Evolutionary conservation across 2,888 invertebrate genomes (phyloP).

Genomic region (Euplexia lucipara): DNA sequence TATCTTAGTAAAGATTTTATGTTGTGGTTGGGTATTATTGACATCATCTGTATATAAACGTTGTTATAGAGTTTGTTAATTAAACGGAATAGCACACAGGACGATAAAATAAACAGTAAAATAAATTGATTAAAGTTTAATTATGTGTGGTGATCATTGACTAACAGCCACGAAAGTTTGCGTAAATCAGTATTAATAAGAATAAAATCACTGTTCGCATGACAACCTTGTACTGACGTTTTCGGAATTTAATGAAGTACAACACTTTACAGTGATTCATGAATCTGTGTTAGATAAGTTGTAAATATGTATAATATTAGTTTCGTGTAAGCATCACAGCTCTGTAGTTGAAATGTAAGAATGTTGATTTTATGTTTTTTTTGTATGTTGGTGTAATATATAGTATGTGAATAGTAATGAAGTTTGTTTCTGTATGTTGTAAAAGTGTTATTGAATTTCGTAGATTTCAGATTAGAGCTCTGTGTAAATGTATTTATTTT

Average conservation of each 20-base stretch:
- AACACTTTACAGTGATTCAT: constrained; percentile 69
- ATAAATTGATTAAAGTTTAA: constrained; percentile 48
- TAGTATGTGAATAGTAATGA: constrained; percentile 45
- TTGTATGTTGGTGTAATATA: constrained; percentile 50
- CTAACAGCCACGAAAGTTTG: constrained; percentile 37
- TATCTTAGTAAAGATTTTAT: constrained; percentile 78
- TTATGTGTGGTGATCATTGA: constrained; percentile 30
- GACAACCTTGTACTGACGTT: constrained; percentile 52
- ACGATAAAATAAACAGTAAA: constrained; percentile 44
- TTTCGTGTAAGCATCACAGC: constrained; percentile 74
- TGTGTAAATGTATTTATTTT: constrained; percentile 12
- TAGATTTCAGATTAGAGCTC: constrained; percentile 36
- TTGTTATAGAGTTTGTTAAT: constrained; percentile 63
- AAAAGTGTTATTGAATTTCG: constrained; percentile 37
- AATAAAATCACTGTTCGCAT: constrained; percentile 62
- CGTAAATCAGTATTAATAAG: constrained; percentile 77
- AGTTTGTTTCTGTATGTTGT: constrained; percentile 42
- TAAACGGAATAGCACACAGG: constrained; percentile 54
- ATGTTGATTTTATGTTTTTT: constrained; percentile 61
- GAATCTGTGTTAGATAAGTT: constrained; percentile 73
- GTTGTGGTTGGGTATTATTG: constrained; percentile 78
- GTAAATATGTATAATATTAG: constrained; percentile 74
- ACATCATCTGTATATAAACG: constrained; percentile 62
- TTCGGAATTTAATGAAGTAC: constrained; percentile 52
- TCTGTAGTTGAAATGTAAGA: constrained; percentile 54